These are phyloP conservation scores for Drosophila nebulosa DNA, from an alignment of 1,140 invertebrate genomes.

Conservation along the genomic window DNA sequence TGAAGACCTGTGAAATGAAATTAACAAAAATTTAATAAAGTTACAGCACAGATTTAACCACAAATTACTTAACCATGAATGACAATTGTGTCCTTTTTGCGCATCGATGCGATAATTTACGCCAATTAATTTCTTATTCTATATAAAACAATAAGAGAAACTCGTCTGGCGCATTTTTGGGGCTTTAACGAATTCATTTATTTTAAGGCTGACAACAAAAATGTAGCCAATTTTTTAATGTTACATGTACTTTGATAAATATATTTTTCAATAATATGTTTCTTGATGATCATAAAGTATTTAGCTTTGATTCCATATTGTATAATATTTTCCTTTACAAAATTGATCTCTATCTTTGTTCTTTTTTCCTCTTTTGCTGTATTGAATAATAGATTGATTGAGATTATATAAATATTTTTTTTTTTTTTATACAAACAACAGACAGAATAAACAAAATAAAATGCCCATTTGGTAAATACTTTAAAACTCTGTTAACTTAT, in stretches of 20 bases:
- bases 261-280: not conserved
- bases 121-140: too few species aligned
- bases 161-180: not conserved
- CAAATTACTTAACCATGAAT: too few species aligned
- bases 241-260: not conserved
- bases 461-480: constrained; percentile 27
- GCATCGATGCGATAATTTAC: too few species aligned
- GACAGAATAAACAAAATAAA: constrained; percentile 7
- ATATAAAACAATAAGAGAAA: too few species aligned
- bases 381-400: too few species aligned
- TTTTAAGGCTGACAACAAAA: not conserved
- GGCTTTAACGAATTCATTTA: constrained; percentile 23
- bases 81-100: too few species aligned
- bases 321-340: constrained; percentile 21
- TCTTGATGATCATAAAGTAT: not conserved
- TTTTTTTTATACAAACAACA: not conserved
- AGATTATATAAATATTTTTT: constrained; percentile 29
- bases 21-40: too few species aligned
- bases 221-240: not conserved
- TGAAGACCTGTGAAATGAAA: too few species aligned
- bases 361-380: not conserved
- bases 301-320: constrained; percentile 6
- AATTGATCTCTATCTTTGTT: constrained; percentile 1
- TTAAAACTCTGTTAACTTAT: constrained; percentile 15
- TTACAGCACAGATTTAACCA: too few species aligned